Percentiles rank a stretch among this genome's conserved stretches.
These are phyloP conservation scores for Kryptolebias ocellatus DNA, from an alignment of 2,797 vertebrate genomes.

Conservation along the genomic window DNA sequence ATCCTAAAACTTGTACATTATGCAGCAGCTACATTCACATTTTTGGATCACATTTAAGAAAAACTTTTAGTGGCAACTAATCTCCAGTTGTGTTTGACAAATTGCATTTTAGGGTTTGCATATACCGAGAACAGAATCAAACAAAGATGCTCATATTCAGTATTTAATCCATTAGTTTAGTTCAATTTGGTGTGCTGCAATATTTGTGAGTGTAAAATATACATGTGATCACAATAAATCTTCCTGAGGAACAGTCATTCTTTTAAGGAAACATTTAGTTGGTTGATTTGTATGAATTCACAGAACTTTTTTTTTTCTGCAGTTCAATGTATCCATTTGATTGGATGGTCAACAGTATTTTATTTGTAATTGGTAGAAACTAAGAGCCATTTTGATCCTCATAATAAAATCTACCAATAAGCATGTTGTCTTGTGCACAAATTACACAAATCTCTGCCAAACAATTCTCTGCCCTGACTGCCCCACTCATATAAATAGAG, in stretches of 20 bases:
- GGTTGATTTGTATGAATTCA: not conserved
- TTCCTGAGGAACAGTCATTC: not conserved
- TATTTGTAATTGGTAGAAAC: no score
- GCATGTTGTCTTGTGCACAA: constrained; percentile 24
- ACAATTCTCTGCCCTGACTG: constrained; percentile 5
- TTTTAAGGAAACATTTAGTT: not conserved
- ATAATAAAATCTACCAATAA: constrained; percentile 51
- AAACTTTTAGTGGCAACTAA: not conserved
- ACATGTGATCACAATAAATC: no score
- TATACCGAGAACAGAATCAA: no score
- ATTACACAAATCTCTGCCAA: constrained; percentile 31
- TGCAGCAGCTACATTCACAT: not conserved
- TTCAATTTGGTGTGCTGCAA: not conserved
- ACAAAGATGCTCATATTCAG: no score
- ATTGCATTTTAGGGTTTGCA: not conserved
- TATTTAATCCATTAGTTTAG: not conserved
- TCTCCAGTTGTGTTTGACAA: not conserved
- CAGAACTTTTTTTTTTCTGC: no score
- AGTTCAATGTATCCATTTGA: constrained; percentile 28
- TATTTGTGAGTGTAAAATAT: not conserved
- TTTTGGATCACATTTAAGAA: not conserved
- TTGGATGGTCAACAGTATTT: no score
- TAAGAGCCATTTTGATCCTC: constrained; percentile 25
- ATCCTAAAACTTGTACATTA: constrained; percentile 6
- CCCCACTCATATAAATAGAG: constrained; percentile 2